Percentiles rank a stretch among this genome's conserved stretches.
phyloP scores from a whole-genome alignment of 2,888 invertebrate species.

The Ormyrus rosae region DNA sequence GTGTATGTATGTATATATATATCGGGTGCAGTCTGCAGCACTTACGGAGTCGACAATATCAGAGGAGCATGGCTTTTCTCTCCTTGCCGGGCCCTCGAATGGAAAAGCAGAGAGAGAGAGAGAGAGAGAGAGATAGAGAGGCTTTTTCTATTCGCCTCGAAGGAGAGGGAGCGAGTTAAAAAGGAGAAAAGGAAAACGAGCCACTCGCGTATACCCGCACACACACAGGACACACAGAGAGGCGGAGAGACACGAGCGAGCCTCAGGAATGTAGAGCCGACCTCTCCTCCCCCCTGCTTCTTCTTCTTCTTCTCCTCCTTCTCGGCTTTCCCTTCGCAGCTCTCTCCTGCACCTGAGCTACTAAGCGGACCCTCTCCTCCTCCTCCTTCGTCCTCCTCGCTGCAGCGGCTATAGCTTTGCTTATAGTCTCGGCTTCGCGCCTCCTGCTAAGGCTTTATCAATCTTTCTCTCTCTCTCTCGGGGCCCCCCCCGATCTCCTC shows the following conservation, averaged over 20 bases:
- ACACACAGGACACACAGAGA: constrained; percentile 28
- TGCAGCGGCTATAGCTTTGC: neutral
- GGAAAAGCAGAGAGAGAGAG: constrained; percentile 24
- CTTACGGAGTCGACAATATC: neutral
- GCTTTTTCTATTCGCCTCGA: constrained; percentile 27
- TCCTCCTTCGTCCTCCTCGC: constrained; percentile 24
- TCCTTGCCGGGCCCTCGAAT: neutral
- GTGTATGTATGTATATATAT: neutral
- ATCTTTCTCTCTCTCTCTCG: neutral
- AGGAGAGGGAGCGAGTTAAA: constrained; percentile 5
- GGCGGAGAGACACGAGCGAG: constrained; percentile 59
- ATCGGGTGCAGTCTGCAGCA: neutral
- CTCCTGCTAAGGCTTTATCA: constrained; percentile 21
- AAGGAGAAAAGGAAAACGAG: constrained; percentile 3
- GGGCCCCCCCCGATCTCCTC: too few species aligned
- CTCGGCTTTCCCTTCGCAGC: constrained; percentile 19
- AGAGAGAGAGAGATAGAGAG: constrained; percentile 37
- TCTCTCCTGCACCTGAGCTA: constrained; percentile 16
- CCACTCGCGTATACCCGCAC: neutral
- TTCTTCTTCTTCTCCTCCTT: constrained; percentile 25
- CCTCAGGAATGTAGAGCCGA: constrained; percentile 67
- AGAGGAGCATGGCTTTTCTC: constrained; percentile 22
- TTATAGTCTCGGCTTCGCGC: constrained; percentile 4
- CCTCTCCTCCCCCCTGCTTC: constrained; percentile 43
- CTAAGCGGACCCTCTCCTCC: constrained; percentile 36